Evolutionary conservation across 2,797 vertebrate species (phyloP).

Genomic region (Labroides dimidiatus): DNA sequence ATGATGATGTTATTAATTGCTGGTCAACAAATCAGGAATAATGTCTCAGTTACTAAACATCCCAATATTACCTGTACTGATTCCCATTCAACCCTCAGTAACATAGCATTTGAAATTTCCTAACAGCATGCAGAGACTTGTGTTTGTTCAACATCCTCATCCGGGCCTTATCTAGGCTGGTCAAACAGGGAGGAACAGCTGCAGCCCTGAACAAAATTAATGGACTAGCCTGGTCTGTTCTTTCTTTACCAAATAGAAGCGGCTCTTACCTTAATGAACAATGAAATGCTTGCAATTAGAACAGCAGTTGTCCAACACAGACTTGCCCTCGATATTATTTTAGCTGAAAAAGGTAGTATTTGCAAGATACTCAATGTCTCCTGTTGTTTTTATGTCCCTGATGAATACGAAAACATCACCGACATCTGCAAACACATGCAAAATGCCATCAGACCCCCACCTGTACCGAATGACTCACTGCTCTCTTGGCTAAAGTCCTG

Average conservation of each 20-base stretch:
- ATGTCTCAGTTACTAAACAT: neutral
- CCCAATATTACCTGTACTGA: neutral
- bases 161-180: neutral
- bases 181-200: neutral
- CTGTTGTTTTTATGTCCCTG: conserved; percentile 3
- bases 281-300: too few relatives aligned
- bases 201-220: too few relatives aligned
- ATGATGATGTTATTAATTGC: neutral
- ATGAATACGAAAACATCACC: neutral
- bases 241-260: too few relatives aligned
- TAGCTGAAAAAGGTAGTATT: neutral
- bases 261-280: too few relatives aligned
- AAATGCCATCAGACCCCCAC: conserved; percentile 4
- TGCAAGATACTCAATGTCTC: conserved; percentile 3
- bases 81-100: neutral
- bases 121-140: neutral
- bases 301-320: too few relatives aligned
- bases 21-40: neutral
- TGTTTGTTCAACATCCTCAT: conserved; percentile 12
- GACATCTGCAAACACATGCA: neutral
- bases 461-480: neutral
- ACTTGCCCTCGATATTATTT: neutral
- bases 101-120: conserved; percentile 9
- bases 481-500: neutral
- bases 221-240: too few relatives aligned